Evolutionary conservation across 2,113 vertebrate species (phyloP).

Genomic region (Glaucomys volans): DNA sequence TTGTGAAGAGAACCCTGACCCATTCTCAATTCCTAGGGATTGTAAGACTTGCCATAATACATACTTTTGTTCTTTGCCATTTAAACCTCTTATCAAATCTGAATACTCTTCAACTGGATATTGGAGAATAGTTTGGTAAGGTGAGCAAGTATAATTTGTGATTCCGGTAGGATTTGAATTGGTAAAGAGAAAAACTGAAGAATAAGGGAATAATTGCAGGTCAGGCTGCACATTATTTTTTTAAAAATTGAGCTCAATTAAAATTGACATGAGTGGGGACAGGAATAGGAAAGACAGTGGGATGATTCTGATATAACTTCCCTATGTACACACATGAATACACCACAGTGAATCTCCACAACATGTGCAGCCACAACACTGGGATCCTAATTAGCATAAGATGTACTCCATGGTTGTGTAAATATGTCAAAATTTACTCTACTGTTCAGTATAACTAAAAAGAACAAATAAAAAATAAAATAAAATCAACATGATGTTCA

Average conservation of each 20-base stretch:
- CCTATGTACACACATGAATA: no score
- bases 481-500: neutral
- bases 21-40: neutral
- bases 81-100: constrained; percentile 11
- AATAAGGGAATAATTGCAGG: neutral
- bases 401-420: no score
- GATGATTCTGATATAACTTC: no score
- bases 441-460: no score
- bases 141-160: neutral
- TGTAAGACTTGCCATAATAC: neutral
- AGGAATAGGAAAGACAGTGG: no score
- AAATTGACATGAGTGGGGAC: neutral
- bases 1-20: neutral
- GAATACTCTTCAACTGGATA: neutral
- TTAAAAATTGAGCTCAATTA: neutral
- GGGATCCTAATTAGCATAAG: no score
- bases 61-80: neutral
- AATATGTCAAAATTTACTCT: no score
- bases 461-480: neutral
- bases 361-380: no score
- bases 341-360: no score
- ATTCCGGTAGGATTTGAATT: neutral
- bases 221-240: neutral
- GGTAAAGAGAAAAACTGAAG: neutral
- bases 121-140: neutral